Evolutionary conservation across 2,797 vertebrate species (phyloP).

Genomic region (Decapterus maruadsi): DNA sequence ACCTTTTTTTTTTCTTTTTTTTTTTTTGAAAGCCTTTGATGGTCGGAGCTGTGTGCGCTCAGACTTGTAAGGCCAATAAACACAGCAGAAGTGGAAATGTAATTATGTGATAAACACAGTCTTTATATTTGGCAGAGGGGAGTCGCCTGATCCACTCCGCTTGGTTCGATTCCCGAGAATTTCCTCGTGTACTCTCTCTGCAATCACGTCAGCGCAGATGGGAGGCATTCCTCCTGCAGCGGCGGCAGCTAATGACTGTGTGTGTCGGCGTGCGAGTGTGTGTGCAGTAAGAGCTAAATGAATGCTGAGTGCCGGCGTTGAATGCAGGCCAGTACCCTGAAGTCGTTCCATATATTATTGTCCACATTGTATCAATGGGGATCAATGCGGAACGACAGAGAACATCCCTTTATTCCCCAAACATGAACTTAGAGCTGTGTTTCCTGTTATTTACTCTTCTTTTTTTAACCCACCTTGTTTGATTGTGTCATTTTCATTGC

Average conservation of each 20-base stretch:
- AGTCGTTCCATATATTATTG: slow-evolving; percentile 40
- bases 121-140: slow-evolving; percentile 62
- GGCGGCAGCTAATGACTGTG: slow-evolving; percentile 58
- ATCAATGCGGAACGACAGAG: slow-evolving; percentile 1
- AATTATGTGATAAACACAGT: slow-evolving; percentile 74
- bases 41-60: slow-evolving; percentile 52
- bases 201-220: slow-evolving; percentile 75
- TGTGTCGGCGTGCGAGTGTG: slow-evolving; percentile 42
- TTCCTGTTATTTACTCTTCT: not conserved
- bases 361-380: slow-evolving; percentile 38
- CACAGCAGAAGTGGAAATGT: slow-evolving; percentile 69
- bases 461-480: not conserved
- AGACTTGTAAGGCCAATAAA: slow-evolving; percentile 64
- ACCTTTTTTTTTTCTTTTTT: slow-evolving; percentile 27
- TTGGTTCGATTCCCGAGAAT: slow-evolving; percentile 63
- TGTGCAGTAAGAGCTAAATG: slow-evolving; percentile 58
- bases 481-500: not conserved
- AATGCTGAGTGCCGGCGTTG: slow-evolving; percentile 45
- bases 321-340: slow-evolving; percentile 45
- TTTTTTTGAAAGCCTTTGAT: slow-evolving; percentile 44
- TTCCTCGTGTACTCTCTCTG: slow-evolving; percentile 58
- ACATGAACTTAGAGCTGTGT: not conserved
- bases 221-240: slow-evolving; percentile 66
- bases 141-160: slow-evolving; percentile 56
- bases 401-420: not conserved